Evolutionary conservation across 2,113 vertebrate genomes (phyloP), one percentile per base, ranked within the genome.

Genomic region (Hippocampus comes): DNA sequence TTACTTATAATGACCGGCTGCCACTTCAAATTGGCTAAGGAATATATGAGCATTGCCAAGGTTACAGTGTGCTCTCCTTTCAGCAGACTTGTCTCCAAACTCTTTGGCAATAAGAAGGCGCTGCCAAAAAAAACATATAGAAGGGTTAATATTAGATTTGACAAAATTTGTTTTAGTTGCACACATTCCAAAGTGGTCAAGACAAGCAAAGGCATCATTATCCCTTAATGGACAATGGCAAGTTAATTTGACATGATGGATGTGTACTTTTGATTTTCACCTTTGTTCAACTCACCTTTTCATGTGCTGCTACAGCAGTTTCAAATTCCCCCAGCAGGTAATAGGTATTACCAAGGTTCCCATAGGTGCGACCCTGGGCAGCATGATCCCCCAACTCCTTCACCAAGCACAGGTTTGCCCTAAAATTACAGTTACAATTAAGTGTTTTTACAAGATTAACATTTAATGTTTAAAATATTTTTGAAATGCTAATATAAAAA

Each of bases 1-100:
- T 95, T 86, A 96, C 97, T 95, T 98, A 92, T 99, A 99, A 90
- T 98, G 96, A 76, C 95, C 94, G 1, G 95, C 93, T 61, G 97
- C 97, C 1, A 93, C 92, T 74, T 98, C 96, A 87, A 97, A 98
- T 91, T 97, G 95, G 57, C 94, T 94, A 75, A 98, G 94, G 87
- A 99, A 99, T 80, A 99, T 94, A 86, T 94, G 93, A 8, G 97
- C 95, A 17, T 99, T 99, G 81, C 97, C 97, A 63, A 99, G 94
- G 85, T 98, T 99, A 89, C 96, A 98, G 81, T 97, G 97, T 0
- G 97, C 97, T 89, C 97, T 94, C 91, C 97, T 94, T 89, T 99
- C 97, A 0, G 97, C 97, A 0, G 95, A 95, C 87, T 89, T 92
- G 82, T 99, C 97, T 57, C 97, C 97, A 87, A 99, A 99, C 90